phyloP scores from a whole-genome alignment of 2,113 vertebrate genomes.

The Tursiops truncatus region DNA sequence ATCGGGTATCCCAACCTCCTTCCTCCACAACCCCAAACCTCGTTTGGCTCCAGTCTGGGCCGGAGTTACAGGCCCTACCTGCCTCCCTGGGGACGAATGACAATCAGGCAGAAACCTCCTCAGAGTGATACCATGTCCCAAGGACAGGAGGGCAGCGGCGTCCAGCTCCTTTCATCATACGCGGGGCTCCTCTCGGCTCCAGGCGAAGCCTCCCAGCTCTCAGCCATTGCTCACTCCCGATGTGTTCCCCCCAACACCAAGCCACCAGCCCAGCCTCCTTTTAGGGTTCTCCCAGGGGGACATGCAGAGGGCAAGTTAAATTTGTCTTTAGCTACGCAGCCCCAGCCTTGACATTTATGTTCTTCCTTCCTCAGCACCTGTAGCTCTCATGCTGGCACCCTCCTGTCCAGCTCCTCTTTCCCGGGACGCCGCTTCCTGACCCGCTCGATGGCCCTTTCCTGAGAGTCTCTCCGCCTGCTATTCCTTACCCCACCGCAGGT shows the following conservation, averaged over 20 bases:
- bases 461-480: background rate
- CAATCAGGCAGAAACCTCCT: background rate
- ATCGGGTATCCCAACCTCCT: background rate
- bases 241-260: background rate
- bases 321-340: background rate
- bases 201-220: no score
- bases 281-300: background rate
- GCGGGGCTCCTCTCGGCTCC: background rate
- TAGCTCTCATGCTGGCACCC: background rate
- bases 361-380: no score
- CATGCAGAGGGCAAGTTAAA: background rate
- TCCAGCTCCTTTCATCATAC: background rate
- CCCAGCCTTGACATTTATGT: background rate
- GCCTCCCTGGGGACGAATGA: background rate
- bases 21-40: background rate
- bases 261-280: background rate
- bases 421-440: background rate
- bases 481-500: background rate
- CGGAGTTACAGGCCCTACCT: background rate
- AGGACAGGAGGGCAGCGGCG: rapidly evolving
- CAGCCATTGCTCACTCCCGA: background rate
- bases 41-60: background rate
- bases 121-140: rapidly evolving
- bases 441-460: background rate
- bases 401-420: background rate